phyloP scores from a whole-genome alignment of 2,113 vertebrate genomes.

The Cololabis saira region DNA sequence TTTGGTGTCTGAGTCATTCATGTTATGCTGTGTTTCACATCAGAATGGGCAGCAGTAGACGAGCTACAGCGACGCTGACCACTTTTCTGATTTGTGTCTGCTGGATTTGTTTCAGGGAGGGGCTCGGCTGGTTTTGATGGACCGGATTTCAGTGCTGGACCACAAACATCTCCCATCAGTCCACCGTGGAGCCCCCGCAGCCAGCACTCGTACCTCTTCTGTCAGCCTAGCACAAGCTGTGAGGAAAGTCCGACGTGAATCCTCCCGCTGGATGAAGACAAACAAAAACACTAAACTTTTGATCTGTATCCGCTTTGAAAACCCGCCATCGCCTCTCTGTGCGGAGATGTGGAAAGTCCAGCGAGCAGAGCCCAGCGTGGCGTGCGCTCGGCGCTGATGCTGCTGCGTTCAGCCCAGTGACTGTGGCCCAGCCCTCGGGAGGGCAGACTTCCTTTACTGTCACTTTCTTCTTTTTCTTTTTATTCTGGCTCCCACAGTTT shows the following conservation, averaged over 20 bases:
- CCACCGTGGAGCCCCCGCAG: slow-evolving; percentile 41
- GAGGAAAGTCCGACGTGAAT: slow-evolving; percentile 33
- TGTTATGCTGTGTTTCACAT: no score
- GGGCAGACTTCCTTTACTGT: neutral
- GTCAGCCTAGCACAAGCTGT: slow-evolving; percentile 15
- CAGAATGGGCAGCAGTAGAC: no score
- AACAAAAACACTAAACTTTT: neutral
- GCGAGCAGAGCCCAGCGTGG: neutral
- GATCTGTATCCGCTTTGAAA: slow-evolving; percentile 49
- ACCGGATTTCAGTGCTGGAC: slow-evolving; percentile 66
- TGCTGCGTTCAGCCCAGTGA: neutral
- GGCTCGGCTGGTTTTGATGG: slow-evolving; percentile 47
- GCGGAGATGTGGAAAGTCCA: slow-evolving; percentile 1
- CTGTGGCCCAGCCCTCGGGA: slow-evolving; percentile 12
- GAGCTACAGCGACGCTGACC: no score
- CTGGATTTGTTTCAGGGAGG: slow-evolving; percentile 30
- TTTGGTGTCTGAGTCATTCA: no score
- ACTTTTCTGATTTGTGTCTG: neutral
- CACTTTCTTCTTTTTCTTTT: neutral
- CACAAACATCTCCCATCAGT: slow-evolving; percentile 64
- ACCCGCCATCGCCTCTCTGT: slow-evolving; percentile 2
- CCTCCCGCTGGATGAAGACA: slow-evolving; percentile 11
- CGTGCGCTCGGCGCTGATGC: neutral
- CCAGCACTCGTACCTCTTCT: slow-evolving; percentile 31
- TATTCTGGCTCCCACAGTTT: neutral